Conservation (phyloP, 2,113 vertebrate genomes). For the Caloenas nicobarica region DNA sequence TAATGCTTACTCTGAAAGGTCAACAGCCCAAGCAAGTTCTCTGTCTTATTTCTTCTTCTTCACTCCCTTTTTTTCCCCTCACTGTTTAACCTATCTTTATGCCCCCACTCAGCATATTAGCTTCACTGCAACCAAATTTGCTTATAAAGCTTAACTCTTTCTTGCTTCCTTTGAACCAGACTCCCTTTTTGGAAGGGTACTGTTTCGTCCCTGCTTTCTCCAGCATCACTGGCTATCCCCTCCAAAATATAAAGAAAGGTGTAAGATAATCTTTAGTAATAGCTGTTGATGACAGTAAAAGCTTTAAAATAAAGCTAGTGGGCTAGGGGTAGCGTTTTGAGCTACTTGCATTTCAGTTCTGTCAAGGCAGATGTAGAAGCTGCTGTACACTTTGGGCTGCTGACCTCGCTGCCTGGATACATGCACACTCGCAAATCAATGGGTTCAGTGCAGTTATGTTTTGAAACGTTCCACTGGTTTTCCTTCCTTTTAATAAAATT, state of each 20-base stretch:
- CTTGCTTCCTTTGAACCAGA: neutral
- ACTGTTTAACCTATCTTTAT: neutral
- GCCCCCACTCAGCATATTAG: neutral
- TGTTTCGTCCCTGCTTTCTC: neutral
- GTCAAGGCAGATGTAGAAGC: neutral
- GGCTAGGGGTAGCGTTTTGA: neutral
- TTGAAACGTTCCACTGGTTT: neutral
- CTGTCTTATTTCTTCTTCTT: neutral
- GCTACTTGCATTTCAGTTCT: neutral
- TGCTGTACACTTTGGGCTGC: neutral
- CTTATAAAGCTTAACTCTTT: neutral
- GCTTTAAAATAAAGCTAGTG: neutral
- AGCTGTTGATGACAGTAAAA: neutral
- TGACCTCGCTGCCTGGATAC: neutral
- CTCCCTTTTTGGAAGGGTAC: neutral
- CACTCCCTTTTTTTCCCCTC: too few species aligned
- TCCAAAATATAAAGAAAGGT: neutral
- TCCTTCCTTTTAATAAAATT: neutral
- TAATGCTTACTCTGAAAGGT: neutral
- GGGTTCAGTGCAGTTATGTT: neutral
- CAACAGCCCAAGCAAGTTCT: neutral
- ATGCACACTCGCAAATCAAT: rapidly evolving
- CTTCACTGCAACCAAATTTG: neutral
- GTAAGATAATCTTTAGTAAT: neutral
- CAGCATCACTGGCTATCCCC: neutral